Evolutionary conservation across 2,113 vertebrate genomes (phyloP).

Genomic region (Piprites chloris): DNA sequence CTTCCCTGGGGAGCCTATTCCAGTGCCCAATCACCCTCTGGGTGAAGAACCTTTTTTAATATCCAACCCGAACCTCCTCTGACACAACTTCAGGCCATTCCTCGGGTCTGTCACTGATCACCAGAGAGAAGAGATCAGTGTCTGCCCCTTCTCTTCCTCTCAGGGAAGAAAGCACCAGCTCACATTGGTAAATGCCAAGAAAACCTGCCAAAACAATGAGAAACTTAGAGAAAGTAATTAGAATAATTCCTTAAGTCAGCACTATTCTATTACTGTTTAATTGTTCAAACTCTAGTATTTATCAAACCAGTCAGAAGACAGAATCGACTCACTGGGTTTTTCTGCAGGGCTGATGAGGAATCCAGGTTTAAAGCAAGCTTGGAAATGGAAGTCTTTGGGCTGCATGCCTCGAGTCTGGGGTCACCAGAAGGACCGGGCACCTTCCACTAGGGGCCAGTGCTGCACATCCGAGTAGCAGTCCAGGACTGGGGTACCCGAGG

Average conservation of each 20-base stretch:
- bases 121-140: background rate
- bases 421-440: accelerated
- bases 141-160: background rate
- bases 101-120: background rate
- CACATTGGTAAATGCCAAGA: background rate
- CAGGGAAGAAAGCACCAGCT: background rate
- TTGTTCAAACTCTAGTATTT: background rate
- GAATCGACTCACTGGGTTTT: background rate
- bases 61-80: background rate
- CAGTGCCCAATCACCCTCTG: background rate
- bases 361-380: background rate
- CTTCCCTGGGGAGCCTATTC: background rate
- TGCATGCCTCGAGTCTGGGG: background rate
- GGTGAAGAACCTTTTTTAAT: background rate
- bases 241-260: background rate
- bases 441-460: constrained; percentile 1
- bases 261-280: background rate
- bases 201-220: background rate
- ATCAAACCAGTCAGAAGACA: background rate
- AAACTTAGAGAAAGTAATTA: background rate
- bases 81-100: background rate
- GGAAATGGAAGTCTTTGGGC: background rate
- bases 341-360: background rate
- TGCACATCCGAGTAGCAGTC: background rate
- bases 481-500: accelerated